These are phyloP conservation scores for Hippolais icterina DNA, from an alignment of 2,113 vertebrate genomes.

Conservation along the genomic window DNA sequence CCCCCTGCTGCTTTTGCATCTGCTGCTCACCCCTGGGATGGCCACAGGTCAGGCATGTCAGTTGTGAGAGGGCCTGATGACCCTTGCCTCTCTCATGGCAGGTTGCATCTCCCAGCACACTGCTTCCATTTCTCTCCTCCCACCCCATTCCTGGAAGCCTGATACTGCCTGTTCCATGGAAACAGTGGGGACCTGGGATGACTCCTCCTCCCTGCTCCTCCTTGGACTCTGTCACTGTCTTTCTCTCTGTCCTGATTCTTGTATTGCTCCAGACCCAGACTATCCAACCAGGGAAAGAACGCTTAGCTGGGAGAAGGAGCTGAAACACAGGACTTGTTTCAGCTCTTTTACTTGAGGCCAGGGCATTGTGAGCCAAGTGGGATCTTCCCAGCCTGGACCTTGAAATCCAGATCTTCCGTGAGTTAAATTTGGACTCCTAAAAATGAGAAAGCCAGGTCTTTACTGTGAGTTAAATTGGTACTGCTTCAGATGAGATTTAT, in stretches of 20 bases:
- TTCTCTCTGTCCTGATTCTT: constrained; percentile 29
- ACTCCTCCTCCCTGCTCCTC: not conserved
- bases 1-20: not conserved
- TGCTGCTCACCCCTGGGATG: not conserved
- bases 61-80: fast-evolving
- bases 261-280: constrained; percentile 55
- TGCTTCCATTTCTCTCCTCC: not conserved
- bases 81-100: not conserved
- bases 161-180: not conserved
- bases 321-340: constrained; percentile 6
- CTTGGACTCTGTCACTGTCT: not conserved
- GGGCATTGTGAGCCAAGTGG: not conserved
- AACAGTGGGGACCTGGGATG: not conserved
- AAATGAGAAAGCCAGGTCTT: not conserved
- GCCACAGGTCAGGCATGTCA: not conserved
- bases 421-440: not conserved
- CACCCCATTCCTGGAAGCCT: not conserved
- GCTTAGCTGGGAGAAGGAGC: constrained; percentile 24
- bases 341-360: not conserved
- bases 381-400: not conserved
- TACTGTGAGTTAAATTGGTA: not conserved
- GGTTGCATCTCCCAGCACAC: not conserved
- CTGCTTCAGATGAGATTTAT: not conserved
- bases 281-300: constrained; percentile 49
- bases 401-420: not conserved